Evolutionary conservation across 2,888 invertebrate genomes (phyloP).

Genomic region (Dryadula phaetusa): DNA sequence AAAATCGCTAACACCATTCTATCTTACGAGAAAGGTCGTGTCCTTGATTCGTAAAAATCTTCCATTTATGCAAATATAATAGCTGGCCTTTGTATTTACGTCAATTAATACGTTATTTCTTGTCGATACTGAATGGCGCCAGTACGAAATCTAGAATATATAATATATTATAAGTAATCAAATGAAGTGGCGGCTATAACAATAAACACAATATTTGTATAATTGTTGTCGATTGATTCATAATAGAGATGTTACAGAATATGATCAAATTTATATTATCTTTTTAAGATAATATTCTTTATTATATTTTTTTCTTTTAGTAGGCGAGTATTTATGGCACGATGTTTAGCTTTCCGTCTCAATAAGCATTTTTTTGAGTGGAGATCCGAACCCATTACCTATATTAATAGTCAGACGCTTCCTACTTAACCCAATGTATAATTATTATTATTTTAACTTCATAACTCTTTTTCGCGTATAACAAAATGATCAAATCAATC

Average conservation of each 20-base stretch:
- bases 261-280: neutral
- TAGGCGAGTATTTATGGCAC: too few species aligned
- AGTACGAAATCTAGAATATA: neutral
- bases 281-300: too few species aligned
- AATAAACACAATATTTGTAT: conserved; percentile 1
- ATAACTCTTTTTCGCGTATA: too few species aligned
- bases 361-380: neutral
- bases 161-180: neutral
- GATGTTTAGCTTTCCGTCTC: too few species aligned
- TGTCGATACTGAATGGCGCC: conserved; percentile 5
- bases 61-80: conserved; percentile 22
- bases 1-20: neutral
- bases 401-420: too few species aligned
- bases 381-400: too few species aligned
- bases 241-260: neutral
- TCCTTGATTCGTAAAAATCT: conserved; percentile 24
- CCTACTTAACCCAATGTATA: too few species aligned
- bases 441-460: too few species aligned
- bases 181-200: conserved; percentile 2
- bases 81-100: conserved; percentile 17
- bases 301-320: too few species aligned
- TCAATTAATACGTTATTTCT: neutral
- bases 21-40: conserved; percentile 3
- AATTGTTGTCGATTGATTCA: neutral
- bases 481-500: too few species aligned